Conservation (phyloP, 2,113 vertebrate species). For the Syrrhaptes paradoxus region DNA sequence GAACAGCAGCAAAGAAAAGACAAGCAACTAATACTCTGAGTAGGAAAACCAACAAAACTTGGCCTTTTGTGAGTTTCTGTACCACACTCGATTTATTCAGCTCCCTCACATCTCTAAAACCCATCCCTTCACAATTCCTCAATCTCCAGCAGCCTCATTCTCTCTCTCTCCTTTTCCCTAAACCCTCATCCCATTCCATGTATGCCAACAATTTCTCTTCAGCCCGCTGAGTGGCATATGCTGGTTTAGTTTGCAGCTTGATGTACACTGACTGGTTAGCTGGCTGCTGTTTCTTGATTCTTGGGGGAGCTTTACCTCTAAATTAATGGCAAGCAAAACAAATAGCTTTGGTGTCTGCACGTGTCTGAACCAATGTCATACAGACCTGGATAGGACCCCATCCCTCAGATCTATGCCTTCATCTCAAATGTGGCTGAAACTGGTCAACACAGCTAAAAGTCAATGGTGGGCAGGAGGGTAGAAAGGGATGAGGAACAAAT, state of each 20-base stretch:
- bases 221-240: neutral
- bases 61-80: neutral
- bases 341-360: neutral
- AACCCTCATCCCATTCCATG: neutral
- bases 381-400: neutral
- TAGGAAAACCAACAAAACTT: neutral
- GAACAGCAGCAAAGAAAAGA: neutral
- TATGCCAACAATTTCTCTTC: neutral
- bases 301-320: neutral
- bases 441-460: rapidly evolving
- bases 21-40: neutral
- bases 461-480: neutral
- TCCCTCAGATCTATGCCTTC: rapidly evolving
- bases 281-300: neutral
- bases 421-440: neutral
- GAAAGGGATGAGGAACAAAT: neutral
- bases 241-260: neutral
- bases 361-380: rapidly evolving
- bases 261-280: rapidly evolving
- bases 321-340: neutral
- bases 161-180: neutral
- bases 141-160: neutral
- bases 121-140: neutral
- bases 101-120: neutral
- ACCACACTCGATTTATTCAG: neutral